Base-by-base conservation (phyloP, 1,140 invertebrate species). In the Zaprionus camerounensis region DNA sequence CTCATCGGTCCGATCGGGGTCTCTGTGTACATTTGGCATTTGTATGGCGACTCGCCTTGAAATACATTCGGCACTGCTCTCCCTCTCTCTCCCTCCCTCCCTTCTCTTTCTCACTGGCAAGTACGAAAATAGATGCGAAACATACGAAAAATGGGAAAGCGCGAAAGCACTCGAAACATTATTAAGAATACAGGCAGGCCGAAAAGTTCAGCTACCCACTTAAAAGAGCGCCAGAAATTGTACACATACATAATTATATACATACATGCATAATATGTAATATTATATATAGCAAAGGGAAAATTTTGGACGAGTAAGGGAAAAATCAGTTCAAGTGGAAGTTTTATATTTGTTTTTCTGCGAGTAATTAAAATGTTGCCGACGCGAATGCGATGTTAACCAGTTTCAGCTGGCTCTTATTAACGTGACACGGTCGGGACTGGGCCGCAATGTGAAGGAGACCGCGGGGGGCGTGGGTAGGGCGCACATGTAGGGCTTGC, bases 81-180 rank as follows among this genome's bases (percentile, higher is more conserved):
- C n/a, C 15, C 15, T n/a, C 13, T n/a, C 38, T n/a, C 53, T 66
- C 51, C 28, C 41, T 59, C 57, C 17, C 58, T n/a, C 31, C 7
- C 20, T 13, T n/a, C 13, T 7, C 38, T 11, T 5, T 20, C 13
- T 44, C 38, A 28, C 44, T 38, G 20, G 36, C 46, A 36, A 64
- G 31, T 51, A 56, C 68, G 15, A 81, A 81, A 82, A 78, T 74
- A 82, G 78, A 71, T 68, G 59, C 26, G 24, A 53, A 22, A 68
- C 20, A 58, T 31, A 72, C 46, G 55, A 38, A 61, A 17, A 61
- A 5, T 15, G 17, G 34, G 55, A 72, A 66, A 72, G 31, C 41
- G 44, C 41, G 17, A 57, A 66, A 58, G 24, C 62, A 72, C 55
- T 72, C 46, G 70, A 58, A 64, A 53, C 24, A 49, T 28, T 49